These are phyloP conservation scores for Anastrepha obliqua DNA, from an alignment of 1,140 invertebrate genomes.

Conservation along the genomic window DNA sequence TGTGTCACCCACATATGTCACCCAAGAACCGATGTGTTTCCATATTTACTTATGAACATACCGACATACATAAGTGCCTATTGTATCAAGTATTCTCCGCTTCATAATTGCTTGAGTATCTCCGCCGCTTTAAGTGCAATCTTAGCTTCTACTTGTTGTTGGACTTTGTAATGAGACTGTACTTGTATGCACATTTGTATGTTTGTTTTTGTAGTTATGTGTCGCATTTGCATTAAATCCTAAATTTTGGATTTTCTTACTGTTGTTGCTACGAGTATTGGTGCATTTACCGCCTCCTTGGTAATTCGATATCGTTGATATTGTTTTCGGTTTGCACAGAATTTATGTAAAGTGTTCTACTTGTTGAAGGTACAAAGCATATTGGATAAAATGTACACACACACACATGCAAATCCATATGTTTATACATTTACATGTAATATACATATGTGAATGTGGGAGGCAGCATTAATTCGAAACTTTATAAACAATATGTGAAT, in stretches of 20 bases:
- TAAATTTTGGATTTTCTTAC: neutral
- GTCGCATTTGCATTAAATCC: neutral
- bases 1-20: slow-evolving; percentile 36
- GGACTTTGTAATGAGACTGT: neutral
- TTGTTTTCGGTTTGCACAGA: slow-evolving; percentile 14
- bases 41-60: neutral
- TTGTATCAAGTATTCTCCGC: neutral
- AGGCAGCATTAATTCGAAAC: neutral
- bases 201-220: neutral
- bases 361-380: slow-evolving; percentile 1
- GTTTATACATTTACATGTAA: neutral
- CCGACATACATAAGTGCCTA: neutral
- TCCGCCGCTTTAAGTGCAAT: neutral
- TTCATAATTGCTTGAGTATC: neutral
- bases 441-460: neutral
- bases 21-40: neutral
- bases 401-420: neutral
- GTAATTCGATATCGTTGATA: slow-evolving; percentile 35
- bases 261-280: neutral
- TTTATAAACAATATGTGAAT: neutral
- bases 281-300: neutral
- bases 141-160: neutral
- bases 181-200: neutral
- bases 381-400: neutral
- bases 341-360: slow-evolving; percentile 9